Conservation (phyloP, 2,797 vertebrate species). For the Cryptoblepharus egeriae region DNA sequence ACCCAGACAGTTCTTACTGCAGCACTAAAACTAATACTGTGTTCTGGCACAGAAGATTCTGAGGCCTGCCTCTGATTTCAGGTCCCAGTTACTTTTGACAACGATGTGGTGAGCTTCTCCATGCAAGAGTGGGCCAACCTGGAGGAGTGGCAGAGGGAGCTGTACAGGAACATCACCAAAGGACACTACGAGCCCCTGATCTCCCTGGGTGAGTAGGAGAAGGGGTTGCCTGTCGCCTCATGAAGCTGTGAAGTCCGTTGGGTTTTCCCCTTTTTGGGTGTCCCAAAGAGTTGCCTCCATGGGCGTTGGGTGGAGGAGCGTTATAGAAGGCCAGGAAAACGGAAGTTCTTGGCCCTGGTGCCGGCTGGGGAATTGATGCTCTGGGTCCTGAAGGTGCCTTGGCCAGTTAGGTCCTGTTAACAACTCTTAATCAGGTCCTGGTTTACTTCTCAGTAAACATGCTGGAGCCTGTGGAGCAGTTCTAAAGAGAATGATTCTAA, state of each 20-base stretch:
- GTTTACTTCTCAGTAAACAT: not conserved
- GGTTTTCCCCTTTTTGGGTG: not conserved
- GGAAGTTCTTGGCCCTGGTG: not conserved
- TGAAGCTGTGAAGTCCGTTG: not conserved
- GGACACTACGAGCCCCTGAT: not conserved
- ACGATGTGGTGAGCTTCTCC: not conserved
- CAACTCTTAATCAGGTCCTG: not conserved
- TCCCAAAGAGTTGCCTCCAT: no score
- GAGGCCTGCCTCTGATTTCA: not conserved
- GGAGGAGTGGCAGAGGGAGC: conserved; percentile 38
- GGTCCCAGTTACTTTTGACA: conserved; percentile 4
- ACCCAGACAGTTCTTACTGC: no score
- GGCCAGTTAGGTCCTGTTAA: no score
- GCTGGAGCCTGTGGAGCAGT: not conserved
- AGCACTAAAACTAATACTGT: no score
- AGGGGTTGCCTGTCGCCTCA: not conserved
- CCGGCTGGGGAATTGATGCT: no score
- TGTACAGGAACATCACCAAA: conserved; percentile 29
- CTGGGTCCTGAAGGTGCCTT: no score
- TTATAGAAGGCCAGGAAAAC: not conserved
- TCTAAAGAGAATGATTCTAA: not conserved
- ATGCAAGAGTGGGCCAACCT: conserved; percentile 4
- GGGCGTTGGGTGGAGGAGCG: not conserved
- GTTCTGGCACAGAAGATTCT: not conserved
- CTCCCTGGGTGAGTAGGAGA: conserved; percentile 18